Conservation (phyloP, 2,888 invertebrate genomes). For the Scaptomyza cyrtandrae region DNA sequence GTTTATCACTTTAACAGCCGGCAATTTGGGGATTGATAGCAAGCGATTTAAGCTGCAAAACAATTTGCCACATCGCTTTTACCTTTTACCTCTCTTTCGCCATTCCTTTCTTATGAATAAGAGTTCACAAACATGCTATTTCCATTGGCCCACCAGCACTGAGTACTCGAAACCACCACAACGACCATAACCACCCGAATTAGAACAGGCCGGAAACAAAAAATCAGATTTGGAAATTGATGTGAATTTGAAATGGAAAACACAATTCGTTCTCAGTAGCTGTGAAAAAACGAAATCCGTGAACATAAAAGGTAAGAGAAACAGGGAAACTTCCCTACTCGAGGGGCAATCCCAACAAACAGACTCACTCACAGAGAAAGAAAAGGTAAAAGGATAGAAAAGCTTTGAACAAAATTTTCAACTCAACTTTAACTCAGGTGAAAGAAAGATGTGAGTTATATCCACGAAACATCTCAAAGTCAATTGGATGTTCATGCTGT, state of each 20-base stretch:
- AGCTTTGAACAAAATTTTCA: constrained; percentile 31
- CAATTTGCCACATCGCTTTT: constrained; percentile 49
- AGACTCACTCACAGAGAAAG: background rate
- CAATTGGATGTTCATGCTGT: constrained; percentile 38
- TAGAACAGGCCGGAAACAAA: constrained; percentile 11
- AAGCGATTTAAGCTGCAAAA: constrained; percentile 63
- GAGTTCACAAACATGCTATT: constrained; percentile 30
- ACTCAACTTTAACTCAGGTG: constrained; percentile 20
- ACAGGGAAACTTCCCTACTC: constrained; percentile 3
- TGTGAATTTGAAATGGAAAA: constrained; percentile 42
- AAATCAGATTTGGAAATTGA: constrained; percentile 53
- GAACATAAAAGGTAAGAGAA: background rate
- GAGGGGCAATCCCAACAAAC: background rate
- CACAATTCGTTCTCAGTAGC: constrained; percentile 41
- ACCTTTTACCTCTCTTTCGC: background rate
- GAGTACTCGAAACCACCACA: constrained; percentile 3
- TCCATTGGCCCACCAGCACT: constrained; percentile 21
- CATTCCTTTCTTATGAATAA: constrained; percentile 5
- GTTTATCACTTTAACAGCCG: constrained; percentile 73
- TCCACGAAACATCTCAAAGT: constrained; percentile 11
- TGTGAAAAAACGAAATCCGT: constrained; percentile 22
- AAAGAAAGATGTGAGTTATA: constrained; percentile 1
- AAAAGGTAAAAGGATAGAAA: background rate
- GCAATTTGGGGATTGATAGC: constrained; percentile 70
- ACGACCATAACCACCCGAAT: constrained; percentile 1